Evolutionary conservation across 2,797 vertebrate species (phyloP).

Genomic region (Mus minutoides): DNA sequence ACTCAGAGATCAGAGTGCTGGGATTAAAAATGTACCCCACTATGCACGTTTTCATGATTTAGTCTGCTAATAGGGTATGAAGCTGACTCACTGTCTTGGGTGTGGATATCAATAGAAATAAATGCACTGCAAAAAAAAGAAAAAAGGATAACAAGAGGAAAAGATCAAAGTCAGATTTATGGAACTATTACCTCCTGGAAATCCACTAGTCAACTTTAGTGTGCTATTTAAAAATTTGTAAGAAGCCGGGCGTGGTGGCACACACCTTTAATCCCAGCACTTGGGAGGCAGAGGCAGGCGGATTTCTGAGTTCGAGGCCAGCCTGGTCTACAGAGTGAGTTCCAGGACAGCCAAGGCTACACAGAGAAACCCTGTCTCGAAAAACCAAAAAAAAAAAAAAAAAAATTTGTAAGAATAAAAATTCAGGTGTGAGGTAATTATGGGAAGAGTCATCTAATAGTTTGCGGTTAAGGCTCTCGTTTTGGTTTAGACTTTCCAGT

Average conservation of each 20-base stretch:
- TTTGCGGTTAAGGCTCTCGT: constrained; percentile 35
- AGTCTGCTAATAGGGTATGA: constrained; percentile 45
- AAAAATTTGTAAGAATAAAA: neutral
- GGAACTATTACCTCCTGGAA: neutral
- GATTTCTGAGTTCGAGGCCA: too few species aligned
- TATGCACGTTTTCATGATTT: neutral
- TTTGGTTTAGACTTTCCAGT: constrained; percentile 1
- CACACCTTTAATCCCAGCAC: too few species aligned
- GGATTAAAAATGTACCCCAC: neutral
- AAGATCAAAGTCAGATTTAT: neutral
- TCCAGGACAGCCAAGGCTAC: too few species aligned
- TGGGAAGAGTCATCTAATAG: constrained; percentile 5
- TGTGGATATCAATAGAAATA: constrained; percentile 26
- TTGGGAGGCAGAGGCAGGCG: too few species aligned
- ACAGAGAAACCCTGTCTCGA: too few species aligned
- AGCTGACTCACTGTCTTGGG: constrained; percentile 20
- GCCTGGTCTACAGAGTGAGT: too few species aligned
- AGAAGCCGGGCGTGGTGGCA: too few species aligned
- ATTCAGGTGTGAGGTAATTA: too few species aligned
- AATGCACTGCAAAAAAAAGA: constrained; percentile 31
- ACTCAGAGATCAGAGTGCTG: neutral
- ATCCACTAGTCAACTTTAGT: constrained; percentile 45
- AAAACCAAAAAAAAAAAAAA: too few species aligned
- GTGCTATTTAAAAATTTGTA: constrained; percentile 49
- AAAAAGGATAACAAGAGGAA: neutral